Evolutionary conservation across 2,113 vertebrate species (phyloP).

Genomic region (Accipiter cooperii): DNA sequence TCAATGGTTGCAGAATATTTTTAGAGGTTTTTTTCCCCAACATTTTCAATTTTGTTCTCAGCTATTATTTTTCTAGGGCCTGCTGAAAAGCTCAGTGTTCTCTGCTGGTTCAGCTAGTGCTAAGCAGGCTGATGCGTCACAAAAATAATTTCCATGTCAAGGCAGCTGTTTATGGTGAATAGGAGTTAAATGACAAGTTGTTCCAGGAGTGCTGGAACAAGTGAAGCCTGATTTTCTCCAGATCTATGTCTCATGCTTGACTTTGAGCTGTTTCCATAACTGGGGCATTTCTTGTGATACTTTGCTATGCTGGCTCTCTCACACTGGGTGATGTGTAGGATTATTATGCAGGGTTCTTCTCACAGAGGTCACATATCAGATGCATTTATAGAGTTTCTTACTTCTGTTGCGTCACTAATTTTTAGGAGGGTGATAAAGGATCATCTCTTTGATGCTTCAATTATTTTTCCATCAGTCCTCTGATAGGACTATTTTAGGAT

Average conservation of each 20-base stretch:
- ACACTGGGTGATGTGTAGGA: not conserved
- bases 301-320: not conserved
- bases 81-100: not conserved
- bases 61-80: not conserved
- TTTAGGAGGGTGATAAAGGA: not conserved
- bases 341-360: not conserved
- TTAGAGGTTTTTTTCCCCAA: not conserved
- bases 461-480: not conserved
- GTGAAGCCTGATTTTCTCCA: conserved; percentile 37
- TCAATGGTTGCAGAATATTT: not conserved
- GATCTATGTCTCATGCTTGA: not conserved
- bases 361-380: not conserved
- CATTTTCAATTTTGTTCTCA: not conserved
- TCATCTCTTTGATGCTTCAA: not conserved
- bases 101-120: not conserved
- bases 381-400: not conserved
- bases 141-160: conserved; percentile 31
- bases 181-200: conserved; percentile 42
- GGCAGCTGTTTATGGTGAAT: conserved; percentile 41
- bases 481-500: not conserved
- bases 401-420: not conserved
- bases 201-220: conserved; percentile 39
- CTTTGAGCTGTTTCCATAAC: not conserved
- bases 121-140: not conserved
- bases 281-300: not conserved